phyloP scores from a whole-genome alignment of 2,113 vertebrate species.

The Penelope pileata region DNA sequence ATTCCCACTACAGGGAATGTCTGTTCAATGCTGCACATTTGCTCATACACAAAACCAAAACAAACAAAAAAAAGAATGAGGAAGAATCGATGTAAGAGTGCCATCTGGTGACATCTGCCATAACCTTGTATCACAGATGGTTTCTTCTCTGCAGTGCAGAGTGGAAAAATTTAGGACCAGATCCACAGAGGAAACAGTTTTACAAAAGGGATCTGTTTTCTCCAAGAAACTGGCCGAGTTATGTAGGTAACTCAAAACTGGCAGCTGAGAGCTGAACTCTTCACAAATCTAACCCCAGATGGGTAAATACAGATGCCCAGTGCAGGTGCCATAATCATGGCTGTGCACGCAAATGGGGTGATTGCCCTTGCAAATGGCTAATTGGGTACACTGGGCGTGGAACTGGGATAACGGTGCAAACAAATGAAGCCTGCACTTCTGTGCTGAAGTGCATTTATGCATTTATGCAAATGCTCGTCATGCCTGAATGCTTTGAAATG shows the following conservation, averaged over 20 bases:
- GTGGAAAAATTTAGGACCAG: background rate
- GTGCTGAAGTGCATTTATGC: background rate
- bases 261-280: background rate
- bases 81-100: slow-evolving; percentile 51
- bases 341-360: background rate
- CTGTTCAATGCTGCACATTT: background rate
- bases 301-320: background rate
- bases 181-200: background rate
- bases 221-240: background rate
- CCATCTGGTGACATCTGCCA: slow-evolving; percentile 58
- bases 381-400: background rate
- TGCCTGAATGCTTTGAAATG: background rate
- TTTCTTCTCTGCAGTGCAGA: background rate
- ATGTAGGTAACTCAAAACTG: background rate
- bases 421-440: background rate
- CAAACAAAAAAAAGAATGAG: background rate
- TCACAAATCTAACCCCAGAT: background rate
- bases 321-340: background rate
- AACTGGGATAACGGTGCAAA: background rate
- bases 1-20: background rate
- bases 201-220: background rate
- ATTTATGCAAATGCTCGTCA: background rate
- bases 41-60: background rate
- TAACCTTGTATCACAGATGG: background rate
- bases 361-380: background rate